These are phyloP conservation scores for Lophius piscatorius DNA, from an alignment of 2,113 vertebrate species.

Conservation along the genomic window DNA sequence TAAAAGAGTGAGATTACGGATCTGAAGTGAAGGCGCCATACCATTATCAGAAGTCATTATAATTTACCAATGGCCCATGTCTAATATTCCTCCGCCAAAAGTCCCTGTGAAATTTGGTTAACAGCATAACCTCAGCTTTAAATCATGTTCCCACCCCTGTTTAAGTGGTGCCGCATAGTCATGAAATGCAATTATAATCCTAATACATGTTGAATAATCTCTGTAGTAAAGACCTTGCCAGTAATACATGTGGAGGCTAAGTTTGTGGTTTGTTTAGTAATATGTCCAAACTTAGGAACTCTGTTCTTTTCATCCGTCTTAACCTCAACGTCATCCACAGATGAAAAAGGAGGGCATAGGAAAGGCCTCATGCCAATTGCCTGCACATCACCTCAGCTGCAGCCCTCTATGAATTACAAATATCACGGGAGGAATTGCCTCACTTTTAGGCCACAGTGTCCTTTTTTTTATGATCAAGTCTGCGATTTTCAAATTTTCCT, in stretches of 20 bases:
- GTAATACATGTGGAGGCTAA: constrained; percentile 77
- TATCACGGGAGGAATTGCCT: constrained; percentile 64
- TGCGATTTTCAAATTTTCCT: constrained; percentile 45
- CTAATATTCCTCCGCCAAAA: constrained; percentile 58
- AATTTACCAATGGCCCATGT: constrained; percentile 72
- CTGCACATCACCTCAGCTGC: constrained; percentile 65
- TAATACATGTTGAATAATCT: constrained; percentile 78
- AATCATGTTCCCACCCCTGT: constrained; percentile 49
- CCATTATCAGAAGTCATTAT: constrained; percentile 71
- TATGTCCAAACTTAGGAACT: constrained; percentile 73
- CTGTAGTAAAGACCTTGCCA: constrained; percentile 62
- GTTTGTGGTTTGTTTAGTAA: constrained; percentile 78
- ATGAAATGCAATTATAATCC: constrained; percentile 75
- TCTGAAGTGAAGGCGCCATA: constrained; percentile 40
- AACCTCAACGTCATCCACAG: constrained; percentile 76
- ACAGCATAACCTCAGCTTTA: constrained; percentile 34
- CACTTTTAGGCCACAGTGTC: constrained; percentile 47
- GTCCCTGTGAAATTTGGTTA: constrained; percentile 51
- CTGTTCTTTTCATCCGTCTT: constrained; percentile 71
- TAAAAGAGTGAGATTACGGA: constrained; percentile 61
- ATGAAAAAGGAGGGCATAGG: constrained; percentile 60
- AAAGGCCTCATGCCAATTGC: constrained; percentile 60
- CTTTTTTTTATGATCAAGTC: constrained; percentile 43
- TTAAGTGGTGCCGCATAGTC: constrained; percentile 58
- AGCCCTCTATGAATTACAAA: constrained; percentile 68